Base-by-base conservation (phyloP, 2,888 invertebrate genomes). In the Microctonus brassicae region DNA sequence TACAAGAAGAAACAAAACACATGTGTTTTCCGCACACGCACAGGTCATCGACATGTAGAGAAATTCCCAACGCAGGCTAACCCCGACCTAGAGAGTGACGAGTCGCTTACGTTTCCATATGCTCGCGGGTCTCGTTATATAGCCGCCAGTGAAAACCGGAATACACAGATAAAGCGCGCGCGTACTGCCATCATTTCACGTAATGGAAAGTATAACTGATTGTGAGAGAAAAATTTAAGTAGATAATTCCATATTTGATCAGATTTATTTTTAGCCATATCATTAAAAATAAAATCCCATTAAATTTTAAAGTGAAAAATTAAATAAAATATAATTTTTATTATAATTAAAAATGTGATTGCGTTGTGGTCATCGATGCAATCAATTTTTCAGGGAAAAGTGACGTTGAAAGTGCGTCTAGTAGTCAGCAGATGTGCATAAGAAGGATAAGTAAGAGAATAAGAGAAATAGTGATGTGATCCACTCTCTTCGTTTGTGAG, bases 11-110 rank as follows among this genome's bases (percentile, higher is more conserved):
- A 62, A 20, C 11, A 22, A 33, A 1, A 63, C 42, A 58, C 26
- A 39, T 67, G 67, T 70, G 33, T 39, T 58, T 70, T 42, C 26
- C 58, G 61, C 29, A 29, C 55, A 70, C 42, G 47, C 70, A 57
- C 33, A 62, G 70, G 70, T 70, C 70, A 64, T 70, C 70, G 70
- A 70, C 70, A 70, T 47, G 58, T 53, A 52, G 34, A 47, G 39
- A 39, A 66, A 71, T 58, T 64, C 42, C 58, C 57, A 26, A 26
- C 42, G 58, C 42, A n/a, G 66, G 66, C 57, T 76, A 79, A 77
- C 77, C 79, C 79, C 77, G 77, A 79, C 77, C 77, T 77, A 74
- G 73, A 77, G 75, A 78, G 75, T 75, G 72, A 71, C 75, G 71
- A 65, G 61, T 62, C 67, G 47, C 65, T 73, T 71, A 75, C 69